Evolutionary conservation across 2,113 vertebrate species (phyloP).

Genomic region (Platanista minor): DNA sequence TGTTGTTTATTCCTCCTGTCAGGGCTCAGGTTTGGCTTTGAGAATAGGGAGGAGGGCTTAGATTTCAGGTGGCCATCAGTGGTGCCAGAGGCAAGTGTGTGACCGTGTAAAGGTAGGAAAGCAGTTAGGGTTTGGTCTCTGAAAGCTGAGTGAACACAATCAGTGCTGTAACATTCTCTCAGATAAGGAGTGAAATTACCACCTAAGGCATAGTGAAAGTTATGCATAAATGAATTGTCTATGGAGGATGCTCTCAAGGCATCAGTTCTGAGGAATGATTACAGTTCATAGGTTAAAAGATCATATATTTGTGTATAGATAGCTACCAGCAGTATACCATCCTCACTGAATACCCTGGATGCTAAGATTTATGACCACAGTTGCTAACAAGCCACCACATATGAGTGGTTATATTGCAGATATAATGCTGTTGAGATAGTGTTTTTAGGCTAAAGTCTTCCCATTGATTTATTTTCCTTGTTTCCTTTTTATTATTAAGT

Average conservation of each 20-base stretch:
- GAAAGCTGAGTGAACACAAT: not conserved
- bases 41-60: not conserved
- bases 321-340: slow-evolving; percentile 29
- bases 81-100: rapidly evolving
- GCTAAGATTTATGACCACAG: slow-evolving; percentile 52
- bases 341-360: not conserved
- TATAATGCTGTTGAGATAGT: slow-evolving; percentile 1
- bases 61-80: not conserved
- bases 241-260: not conserved
- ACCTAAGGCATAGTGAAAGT: not conserved
- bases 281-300: slow-evolving; percentile 43
- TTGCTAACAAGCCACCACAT: slow-evolving; percentile 35
- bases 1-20: not conserved
- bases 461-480: slow-evolving; percentile 59
- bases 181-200: not conserved
- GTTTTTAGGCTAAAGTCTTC: slow-evolving; percentile 59
- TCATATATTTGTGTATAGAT: slow-evolving; percentile 2
- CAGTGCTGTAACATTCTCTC: not conserved
- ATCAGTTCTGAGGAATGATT: slow-evolving; percentile 6
- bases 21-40: not conserved
- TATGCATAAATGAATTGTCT: not conserved
- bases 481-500: slow-evolving; percentile 59
- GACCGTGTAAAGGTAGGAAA: not conserved
- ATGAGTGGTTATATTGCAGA: slow-evolving; percentile 51
- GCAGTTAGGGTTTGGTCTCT: not conserved